Evolutionary conservation across 2,888 invertebrate species (phyloP).

Genomic region (Brenthis ino): DNA sequence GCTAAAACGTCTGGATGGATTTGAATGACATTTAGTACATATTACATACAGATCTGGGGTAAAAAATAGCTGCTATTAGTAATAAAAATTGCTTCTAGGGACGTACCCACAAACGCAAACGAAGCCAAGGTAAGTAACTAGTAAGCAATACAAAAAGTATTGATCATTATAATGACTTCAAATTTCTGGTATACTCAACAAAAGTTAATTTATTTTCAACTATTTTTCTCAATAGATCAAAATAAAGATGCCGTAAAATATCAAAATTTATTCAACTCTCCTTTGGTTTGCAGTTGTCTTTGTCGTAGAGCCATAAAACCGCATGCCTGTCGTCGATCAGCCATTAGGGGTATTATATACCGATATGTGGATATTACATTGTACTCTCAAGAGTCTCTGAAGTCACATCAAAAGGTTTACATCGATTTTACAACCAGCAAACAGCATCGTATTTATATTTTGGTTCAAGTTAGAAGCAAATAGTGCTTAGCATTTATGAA

Average conservation of each 20-base stretch:
- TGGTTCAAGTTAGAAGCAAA: not conserved
- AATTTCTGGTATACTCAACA: too few species aligned
- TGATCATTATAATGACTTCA: too few species aligned
- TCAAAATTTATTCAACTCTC: slow-evolving; percentile 3
- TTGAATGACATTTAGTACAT: too few species aligned
- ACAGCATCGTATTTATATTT: slow-evolving; percentile 16
- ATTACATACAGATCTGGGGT: too few species aligned
- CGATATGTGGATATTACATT: slow-evolving; percentile 1
- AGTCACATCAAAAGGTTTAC: slow-evolving; percentile 23
- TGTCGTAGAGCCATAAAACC: slow-evolving; percentile 16
- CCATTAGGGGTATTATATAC: slow-evolving; percentile 17
- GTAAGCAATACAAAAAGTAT: too few species aligned
- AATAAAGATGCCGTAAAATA: not conserved
- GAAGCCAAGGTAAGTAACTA: too few species aligned
- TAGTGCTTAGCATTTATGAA: not conserved
- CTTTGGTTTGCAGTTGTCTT: not conserved
- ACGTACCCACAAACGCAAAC: too few species aligned
- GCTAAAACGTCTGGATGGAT: too few species aligned
- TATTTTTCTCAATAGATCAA: too few species aligned
- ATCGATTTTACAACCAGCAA: slow-evolving; percentile 21
- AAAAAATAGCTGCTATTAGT: too few species aligned
- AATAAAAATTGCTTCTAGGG: too few species aligned
- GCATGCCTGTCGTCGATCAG: slow-evolving; percentile 19
- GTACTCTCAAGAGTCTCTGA: slow-evolving; percentile 6
- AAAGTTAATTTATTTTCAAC: too few species aligned